Evolutionary conservation across 2,797 vertebrate genomes (phyloP), one percentile per base, ranked within the genome.

Genomic region (Gadopsis marmoratus): DNA sequence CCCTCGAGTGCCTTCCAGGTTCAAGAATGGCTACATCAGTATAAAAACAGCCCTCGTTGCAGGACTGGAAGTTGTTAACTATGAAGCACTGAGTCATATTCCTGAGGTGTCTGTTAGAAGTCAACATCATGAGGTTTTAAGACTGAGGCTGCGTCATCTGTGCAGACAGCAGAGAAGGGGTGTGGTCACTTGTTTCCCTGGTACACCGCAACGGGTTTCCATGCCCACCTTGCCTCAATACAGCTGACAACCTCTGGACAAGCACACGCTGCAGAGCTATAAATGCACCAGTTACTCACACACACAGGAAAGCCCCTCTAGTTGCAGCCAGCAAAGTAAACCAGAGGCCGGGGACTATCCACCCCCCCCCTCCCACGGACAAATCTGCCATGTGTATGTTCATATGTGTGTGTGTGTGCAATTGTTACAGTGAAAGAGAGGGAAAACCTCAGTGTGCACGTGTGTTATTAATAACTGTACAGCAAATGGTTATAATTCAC

Each of bases 231-330:
- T 48, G 19, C 48, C 64, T 76, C 75, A 59, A 88, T 37, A 68
- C 54, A 74, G 73, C 79, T 16, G 14, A 56, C 73, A 62, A 82
- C 71, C 77, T 69, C 78, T 75, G 65, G 63, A 83, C 64, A 0
- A 33, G 47, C 71, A 39, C 66, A 37, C 33, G 60, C 51, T 45
- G 73, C 79, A 66, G 48, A 43, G 54, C 81, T 71, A 59, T 65
- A 79, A 75, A 83, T 41, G 35, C 71, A 70, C 37, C n/a, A 59
- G 14, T 51, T 31, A 1, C 55, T 37, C 78, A 79, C 71, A 66
- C 56, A 47, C 47, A 66, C 53, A 91, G 88, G 90, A 90, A 91
- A 92, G 71, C 82, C 90, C 88, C 88, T 85, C 54, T 37, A 35
- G n/a, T 69, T 77, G 78, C 12, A 79, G 85, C 89, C 89, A 90